Percentiles rank a stretch among this genome's conserved stretches.
These are phyloP conservation scores for Propithecus coquereli DNA, from an alignment of 2,113 vertebrate species.

Conservation along the genomic window DNA sequence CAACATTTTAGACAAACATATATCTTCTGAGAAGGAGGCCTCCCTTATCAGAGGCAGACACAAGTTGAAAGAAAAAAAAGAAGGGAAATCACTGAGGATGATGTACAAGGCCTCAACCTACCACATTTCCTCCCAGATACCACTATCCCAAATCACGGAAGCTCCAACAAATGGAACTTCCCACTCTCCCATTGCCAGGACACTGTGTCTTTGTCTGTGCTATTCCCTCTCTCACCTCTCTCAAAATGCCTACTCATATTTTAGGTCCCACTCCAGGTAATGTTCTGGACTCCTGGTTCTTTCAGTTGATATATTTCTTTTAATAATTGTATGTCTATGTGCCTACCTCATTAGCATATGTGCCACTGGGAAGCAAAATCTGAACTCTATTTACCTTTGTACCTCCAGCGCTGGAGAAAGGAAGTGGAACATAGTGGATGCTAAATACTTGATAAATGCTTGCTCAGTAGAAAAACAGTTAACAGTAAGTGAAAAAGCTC, in stretches of 20 bases:
- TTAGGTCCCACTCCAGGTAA: not conserved
- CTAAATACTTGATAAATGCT: not conserved
- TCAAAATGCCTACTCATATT: not conserved
- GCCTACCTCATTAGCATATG: not conserved
- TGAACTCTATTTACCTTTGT: not conserved
- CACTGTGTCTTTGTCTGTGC: not conserved
- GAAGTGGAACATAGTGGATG: not conserved
- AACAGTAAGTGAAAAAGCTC: not conserved
- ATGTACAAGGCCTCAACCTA: not conserved
- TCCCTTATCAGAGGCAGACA: not conserved
- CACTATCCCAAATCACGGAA: not conserved
- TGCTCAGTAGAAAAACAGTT: not conserved
- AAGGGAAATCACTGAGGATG: not conserved
- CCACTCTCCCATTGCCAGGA: not conserved
- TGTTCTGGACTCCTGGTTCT: not conserved
- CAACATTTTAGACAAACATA: not conserved
- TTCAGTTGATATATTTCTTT: not conserved
- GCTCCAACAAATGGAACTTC: not conserved
- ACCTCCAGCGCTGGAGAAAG: not conserved
- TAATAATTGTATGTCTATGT: not conserved
- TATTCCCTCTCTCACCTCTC: not conserved
- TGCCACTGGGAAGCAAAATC: conserved; percentile 15
- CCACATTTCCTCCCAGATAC: not conserved
- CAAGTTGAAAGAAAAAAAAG: not conserved
- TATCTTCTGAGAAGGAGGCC: not conserved